phyloP scores from a whole-genome alignment of 92 coral and sea anemone genomes.

The Galaxea fascicularis region DNA sequence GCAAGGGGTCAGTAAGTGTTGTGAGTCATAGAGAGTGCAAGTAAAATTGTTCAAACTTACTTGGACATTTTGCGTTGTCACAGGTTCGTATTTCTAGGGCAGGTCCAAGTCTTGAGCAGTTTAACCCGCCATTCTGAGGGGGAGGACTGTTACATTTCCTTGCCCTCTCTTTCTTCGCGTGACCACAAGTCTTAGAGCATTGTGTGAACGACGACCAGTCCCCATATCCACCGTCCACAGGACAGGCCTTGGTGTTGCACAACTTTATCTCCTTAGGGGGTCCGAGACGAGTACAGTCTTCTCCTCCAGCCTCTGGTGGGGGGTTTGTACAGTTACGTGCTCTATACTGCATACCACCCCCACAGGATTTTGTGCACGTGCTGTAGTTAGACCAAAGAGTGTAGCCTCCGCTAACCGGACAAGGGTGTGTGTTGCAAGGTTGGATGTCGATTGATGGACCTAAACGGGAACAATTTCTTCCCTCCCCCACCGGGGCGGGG shows the following conservation, averaged over 20 bases:
- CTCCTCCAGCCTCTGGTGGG: conserved; percentile 75
- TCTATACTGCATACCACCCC: conserved; percentile 67
- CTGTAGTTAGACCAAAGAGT: conserved; percentile 76
- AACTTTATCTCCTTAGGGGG: conserved; percentile 39
- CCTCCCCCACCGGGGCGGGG: conserved; percentile 74
- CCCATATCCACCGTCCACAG: conserved; percentile 83
- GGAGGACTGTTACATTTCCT: conserved; percentile 77
- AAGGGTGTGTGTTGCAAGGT: conserved; percentile 68
- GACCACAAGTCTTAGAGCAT: conserved; percentile 81
- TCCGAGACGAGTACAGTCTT: conserved; percentile 74
- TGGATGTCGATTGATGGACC: conserved; percentile 60
- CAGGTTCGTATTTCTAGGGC: conserved; percentile 62
- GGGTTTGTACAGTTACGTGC: conserved; percentile 81
- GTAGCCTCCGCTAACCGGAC: conserved; percentile 86
- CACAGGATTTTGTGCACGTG: conserved; percentile 82
- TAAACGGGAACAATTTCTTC: conserved; percentile 62
- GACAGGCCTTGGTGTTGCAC: conserved; percentile 78
- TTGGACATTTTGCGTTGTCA: conserved; percentile 71
- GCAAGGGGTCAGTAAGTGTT: too few relatives aligned
- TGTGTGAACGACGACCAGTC: conserved; percentile 73
- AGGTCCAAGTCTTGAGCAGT: conserved; percentile 75
- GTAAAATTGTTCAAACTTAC: conserved; percentile 23
- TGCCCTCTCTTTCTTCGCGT: conserved; percentile 67
- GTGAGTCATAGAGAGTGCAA: too few relatives aligned
- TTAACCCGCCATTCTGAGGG: conserved; percentile 73